Conservation (phyloP, 2,888 invertebrate species). For the Lamellibrachia columna region DNA sequence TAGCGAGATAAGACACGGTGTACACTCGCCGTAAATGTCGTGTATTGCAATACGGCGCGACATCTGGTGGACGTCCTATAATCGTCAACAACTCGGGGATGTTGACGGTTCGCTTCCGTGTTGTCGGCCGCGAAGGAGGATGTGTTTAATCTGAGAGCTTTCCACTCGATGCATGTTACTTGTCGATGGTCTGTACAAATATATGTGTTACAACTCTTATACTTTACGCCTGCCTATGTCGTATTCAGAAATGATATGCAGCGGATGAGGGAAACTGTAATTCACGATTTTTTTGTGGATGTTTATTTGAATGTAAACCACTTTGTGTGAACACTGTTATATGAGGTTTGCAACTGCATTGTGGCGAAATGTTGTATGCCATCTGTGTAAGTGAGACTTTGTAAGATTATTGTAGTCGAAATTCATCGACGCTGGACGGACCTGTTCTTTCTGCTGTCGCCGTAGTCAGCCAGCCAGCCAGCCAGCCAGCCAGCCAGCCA, state of each 20-base stretch:
- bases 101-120: neutral
- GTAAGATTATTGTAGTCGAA: too few relatives aligned
- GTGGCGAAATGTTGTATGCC: too few relatives aligned
- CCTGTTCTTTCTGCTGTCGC: neutral
- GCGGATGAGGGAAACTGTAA: neutral
- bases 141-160: neutral
- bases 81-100: neutral
- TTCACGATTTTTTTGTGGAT: neutral
- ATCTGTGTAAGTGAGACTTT: too few relatives aligned
- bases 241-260: neutral
- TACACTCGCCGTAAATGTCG: neutral
- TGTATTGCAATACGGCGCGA: neutral
- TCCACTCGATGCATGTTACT: neutral
- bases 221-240: neutral
- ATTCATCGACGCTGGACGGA: too few relatives aligned
- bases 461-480: neutral
- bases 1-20: neutral
- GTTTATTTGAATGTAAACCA: neutral
- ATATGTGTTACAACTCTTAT: neutral
- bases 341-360: too few relatives aligned
- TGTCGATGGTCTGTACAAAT: neutral
- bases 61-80: neutral
- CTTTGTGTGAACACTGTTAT: too few relatives aligned
- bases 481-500: neutral
- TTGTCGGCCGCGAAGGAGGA: neutral